phyloP scores from a whole-genome alignment of 2,888 invertebrate genomes.

The Agriopis leucophaearia region DNA sequence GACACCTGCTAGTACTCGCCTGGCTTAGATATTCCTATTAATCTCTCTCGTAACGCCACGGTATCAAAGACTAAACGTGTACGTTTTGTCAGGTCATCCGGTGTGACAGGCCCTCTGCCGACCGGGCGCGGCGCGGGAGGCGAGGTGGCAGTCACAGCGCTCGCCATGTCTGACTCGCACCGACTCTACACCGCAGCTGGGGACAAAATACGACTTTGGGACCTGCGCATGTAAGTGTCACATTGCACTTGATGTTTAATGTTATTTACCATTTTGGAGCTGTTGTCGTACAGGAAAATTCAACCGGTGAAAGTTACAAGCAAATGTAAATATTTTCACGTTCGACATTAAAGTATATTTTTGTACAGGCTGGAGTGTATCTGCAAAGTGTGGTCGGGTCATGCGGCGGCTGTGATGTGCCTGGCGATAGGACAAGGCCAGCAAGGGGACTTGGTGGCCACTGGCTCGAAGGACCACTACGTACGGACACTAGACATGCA shows the following conservation, averaged over 20 bases:
- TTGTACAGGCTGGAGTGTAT: constrained; percentile 87
- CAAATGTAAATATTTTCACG: too few relatives aligned
- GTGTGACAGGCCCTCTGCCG: constrained; percentile 87
- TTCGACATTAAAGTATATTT: too few relatives aligned
- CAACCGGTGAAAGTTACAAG: too few relatives aligned
- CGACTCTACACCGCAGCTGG: constrained; percentile 92
- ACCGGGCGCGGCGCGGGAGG: constrained; percentile 86
- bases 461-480: constrained; percentile 95
- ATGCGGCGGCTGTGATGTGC: constrained; percentile 95
- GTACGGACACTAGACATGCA: constrained; percentile 87
- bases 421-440: constrained; percentile 86
- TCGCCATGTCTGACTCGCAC: constrained; percentile 84
- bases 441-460: constrained; percentile 89
- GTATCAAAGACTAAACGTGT: too few relatives aligned
- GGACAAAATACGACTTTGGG: constrained; percentile 94
- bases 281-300: too few relatives aligned
- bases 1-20: too few relatives aligned
- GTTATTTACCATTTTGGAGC: too few relatives aligned
- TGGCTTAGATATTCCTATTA: too few relatives aligned
- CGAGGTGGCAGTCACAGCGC: constrained; percentile 81
- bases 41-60: too few relatives aligned
- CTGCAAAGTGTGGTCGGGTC: constrained; percentile 92
- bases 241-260: neutral
- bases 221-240: constrained; percentile 88
- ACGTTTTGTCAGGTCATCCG: constrained; percentile 86